A percentile compares a stretch with the other conserved stretches of the same genome.
Evolutionary conservation across 2,888 invertebrate species (phyloP).

Genomic region (Caenorhabditis wallacei): DNA sequence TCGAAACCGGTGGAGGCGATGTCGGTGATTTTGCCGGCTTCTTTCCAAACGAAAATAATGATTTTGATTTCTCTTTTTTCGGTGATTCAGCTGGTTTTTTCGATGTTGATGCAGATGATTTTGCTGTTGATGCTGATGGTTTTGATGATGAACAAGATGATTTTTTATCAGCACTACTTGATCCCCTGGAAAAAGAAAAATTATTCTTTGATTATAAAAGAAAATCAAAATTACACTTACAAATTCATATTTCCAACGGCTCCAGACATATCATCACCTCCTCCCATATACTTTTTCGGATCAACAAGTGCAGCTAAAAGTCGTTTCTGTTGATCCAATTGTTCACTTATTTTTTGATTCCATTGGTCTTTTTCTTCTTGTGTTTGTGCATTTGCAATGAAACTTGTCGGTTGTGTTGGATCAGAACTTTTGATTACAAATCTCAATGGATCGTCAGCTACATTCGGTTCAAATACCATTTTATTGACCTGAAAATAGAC

Average conservation of each 20-base stretch:
- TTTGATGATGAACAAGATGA: slow-evolving; percentile 18
- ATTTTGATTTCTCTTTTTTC: slow-evolving; percentile 71
- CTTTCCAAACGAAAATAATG: slow-evolving; percentile 80
- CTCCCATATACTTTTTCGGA: slow-evolving; percentile 86
- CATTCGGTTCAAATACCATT: slow-evolving; percentile 87
- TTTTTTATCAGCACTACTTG: slow-evolving; percentile 7
- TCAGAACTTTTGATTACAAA: slow-evolving; percentile 88
- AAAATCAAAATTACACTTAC: slow-evolving; percentile 65
- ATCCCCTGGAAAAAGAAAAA: slow-evolving; percentile 40
- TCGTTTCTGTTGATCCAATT: slow-evolving; percentile 94
- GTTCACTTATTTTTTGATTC: slow-evolving; percentile 87
- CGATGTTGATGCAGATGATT: slow-evolving; percentile 46
- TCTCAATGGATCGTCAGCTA: slow-evolving; percentile 87
- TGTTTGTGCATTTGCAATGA: slow-evolving; percentile 89
- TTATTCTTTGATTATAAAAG: background rate
- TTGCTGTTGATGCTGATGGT: slow-evolving; percentile 33
- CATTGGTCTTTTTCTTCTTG: slow-evolving; percentile 87
- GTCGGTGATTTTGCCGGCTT: slow-evolving; percentile 73
- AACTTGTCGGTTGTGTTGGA: slow-evolving; percentile 87
- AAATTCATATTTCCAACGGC: slow-evolving; percentile 74
- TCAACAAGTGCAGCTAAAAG: slow-evolving; percentile 96
- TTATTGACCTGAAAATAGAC: slow-evolving; percentile 91
- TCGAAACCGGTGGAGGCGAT: slow-evolving; percentile 72
- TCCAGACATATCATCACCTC: slow-evolving; percentile 75
- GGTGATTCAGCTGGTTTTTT: slow-evolving; percentile 68